These are phyloP conservation scores for Homarus gammarus DNA, from an alignment of 2,888 invertebrate species.

Conservation along the genomic window DNA sequence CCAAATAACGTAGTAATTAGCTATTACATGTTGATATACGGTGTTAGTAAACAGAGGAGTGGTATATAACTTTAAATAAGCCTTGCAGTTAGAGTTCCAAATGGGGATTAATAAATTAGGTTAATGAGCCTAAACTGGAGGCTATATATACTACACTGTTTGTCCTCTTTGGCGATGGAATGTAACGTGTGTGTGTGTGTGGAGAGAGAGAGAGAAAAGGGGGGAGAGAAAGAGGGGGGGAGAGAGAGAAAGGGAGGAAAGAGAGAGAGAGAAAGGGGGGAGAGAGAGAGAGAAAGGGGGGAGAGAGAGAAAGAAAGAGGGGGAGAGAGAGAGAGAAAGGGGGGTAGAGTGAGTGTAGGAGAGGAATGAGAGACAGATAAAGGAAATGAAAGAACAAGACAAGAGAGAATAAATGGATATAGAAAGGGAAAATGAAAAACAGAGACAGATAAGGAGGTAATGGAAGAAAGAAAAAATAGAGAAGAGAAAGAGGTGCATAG, in stretches of 20 bases:
- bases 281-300: not conserved
- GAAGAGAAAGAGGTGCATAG: not conserved
- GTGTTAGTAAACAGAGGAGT: not conserved
- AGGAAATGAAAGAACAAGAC: not conserved
- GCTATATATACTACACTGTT: too few species aligned
- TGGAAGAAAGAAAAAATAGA: slow-evolving; percentile 3
- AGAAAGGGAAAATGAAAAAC: not conserved
- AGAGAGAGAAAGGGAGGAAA: not conserved
- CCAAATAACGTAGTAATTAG: not conserved
- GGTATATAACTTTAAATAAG: not conserved
- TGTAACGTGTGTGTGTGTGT: too few species aligned
- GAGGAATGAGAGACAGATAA: not conserved
- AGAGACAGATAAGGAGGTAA: not conserved
- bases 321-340: too few species aligned
- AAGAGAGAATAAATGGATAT: not conserved
- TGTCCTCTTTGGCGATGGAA: too few species aligned
- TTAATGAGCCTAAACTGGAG: not conserved
- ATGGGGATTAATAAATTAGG: not conserved
- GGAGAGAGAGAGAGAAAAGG: not conserved
- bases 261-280: not conserved
- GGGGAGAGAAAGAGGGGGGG: not conserved
- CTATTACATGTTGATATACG: not conserved
- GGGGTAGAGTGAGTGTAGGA: not conserved
- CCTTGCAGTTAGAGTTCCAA: not conserved
- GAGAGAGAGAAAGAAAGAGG: too few species aligned